Evolutionary conservation across 2,113 vertebrate genomes (phyloP).

Genomic region (Toxostoma redivivum): DNA sequence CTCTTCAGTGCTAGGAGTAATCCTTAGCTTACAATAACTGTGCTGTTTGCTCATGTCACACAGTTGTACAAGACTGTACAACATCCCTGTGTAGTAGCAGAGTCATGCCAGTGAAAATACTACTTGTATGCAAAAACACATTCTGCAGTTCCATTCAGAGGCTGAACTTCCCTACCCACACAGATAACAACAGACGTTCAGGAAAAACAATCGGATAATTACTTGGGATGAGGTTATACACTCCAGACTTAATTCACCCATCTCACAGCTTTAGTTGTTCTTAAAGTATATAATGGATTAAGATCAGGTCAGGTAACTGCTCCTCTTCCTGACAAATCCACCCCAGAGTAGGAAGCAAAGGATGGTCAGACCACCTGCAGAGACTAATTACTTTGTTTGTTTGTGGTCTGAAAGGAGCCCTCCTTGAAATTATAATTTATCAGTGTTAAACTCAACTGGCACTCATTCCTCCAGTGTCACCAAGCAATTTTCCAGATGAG

Average conservation of each 20-base stretch:
- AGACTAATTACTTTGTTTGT: not conserved
- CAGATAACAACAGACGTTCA: not conserved
- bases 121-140: not conserved
- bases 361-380: not conserved
- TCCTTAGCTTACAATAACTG: not conserved
- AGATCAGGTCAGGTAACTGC: slow-evolving; percentile 21
- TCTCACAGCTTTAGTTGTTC: not conserved
- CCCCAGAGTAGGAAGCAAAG: not conserved
- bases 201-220: slow-evolving; percentile 21
- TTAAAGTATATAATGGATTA: not conserved
- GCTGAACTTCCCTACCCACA: not conserved
- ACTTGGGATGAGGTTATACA: not conserved
- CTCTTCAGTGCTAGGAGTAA: not conserved
- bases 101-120: not conserved
- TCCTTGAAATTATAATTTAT: not conserved
- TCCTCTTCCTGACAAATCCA: not conserved
- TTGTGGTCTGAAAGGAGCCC: not conserved
- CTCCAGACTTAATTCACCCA: slow-evolving; percentile 28
- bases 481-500: not conserved
- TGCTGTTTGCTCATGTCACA: not conserved
- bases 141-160: not conserved
- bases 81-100: not conserved
- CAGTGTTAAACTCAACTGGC: not conserved
- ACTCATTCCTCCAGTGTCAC: not conserved
- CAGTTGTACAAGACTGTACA: not conserved